Base-by-base conservation (phyloP, 1,140 invertebrate genomes). In the Trichomalopsis sarcophagae region DNA sequence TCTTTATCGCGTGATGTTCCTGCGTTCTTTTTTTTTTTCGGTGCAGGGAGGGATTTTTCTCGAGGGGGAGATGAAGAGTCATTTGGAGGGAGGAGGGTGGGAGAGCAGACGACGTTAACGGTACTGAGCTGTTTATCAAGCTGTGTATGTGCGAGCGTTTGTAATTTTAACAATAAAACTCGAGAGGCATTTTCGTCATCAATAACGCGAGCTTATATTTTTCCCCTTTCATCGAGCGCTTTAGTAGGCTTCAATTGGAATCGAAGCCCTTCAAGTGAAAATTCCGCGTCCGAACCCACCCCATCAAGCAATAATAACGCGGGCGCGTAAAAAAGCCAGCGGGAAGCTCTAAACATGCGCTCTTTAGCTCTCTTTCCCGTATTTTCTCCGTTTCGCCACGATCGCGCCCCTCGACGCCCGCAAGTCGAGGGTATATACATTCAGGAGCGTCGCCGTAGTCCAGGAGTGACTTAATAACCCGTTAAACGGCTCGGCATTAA, bases 401-500 rank as follows among this genome's bases (percentile, higher is more conserved):
- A 2, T 14, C 7, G 21, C 17, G 17, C 33, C 27, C 69, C 27
- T 36, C 40, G 33, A 76, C 33, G 74, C 47, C 50, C 17, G 27
- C 27, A 50, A 44, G 44, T 2, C 69, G 71, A 62, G 11, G 71
- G 81, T 68, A 33, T 10, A 55, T 14, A 55, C n/a, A 50, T 30
- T 75, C 47, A 17, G 84, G 14, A 23, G 17, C 1, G 33, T 30
- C 30, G 14, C 2, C 66, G 10, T 5, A 27, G 82, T 75, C 68
- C 71, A 76, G 73, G 66, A 85, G 78, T 82, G 85, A 86, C 85
- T 86, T 86, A 86, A 86, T 86, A 86, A 86, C 85, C 81, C 85
- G 85, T 86, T 86, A 86, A 86, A 86, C 74, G 69, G 36, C 75
- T 79, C 17, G 75, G 44, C 81, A 86, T 86, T 75, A 86, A 86